phyloP scores from a whole-genome alignment of 2,888 invertebrate genomes.

The Zygogramma bicolorata region DNA sequence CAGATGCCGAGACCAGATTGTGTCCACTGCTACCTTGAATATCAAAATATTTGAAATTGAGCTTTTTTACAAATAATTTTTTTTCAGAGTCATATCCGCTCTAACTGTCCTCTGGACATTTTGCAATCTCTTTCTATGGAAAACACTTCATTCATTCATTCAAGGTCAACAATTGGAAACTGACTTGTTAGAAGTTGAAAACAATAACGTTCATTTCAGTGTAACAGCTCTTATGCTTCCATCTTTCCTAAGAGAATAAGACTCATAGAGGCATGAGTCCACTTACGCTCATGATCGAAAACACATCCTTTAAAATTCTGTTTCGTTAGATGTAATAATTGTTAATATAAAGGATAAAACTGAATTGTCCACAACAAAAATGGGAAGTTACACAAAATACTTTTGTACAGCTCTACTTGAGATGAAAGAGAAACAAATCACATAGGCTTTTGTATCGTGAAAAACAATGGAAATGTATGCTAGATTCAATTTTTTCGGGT shows the following conservation, averaged over 20 bases:
- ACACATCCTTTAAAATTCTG: neutral
- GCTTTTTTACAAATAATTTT: neutral
- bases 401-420: too few species aligned
- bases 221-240: slow-evolving; percentile 5
- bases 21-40: neutral
- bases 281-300: slow-evolving; percentile 2
- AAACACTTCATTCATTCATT: slow-evolving; percentile 1
- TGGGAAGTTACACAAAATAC: too few species aligned
- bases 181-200: neutral
- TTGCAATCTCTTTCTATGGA: neutral
- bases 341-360: too few species aligned
- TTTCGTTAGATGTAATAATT: neutral
- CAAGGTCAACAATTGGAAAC: neutral
- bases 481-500: too few species aligned
- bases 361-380: too few species aligned
- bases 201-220: neutral
- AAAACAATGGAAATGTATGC: too few species aligned
- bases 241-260: neutral
- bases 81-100: neutral
- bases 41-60: neutral
- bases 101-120: neutral
- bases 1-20: neutral
- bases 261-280: neutral
- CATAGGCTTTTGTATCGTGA: too few species aligned
- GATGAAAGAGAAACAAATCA: too few species aligned